These are phyloP conservation scores for Aleadryas rufinucha DNA, from an alignment of 2,113 vertebrate species.

Conservation along the genomic window DNA sequence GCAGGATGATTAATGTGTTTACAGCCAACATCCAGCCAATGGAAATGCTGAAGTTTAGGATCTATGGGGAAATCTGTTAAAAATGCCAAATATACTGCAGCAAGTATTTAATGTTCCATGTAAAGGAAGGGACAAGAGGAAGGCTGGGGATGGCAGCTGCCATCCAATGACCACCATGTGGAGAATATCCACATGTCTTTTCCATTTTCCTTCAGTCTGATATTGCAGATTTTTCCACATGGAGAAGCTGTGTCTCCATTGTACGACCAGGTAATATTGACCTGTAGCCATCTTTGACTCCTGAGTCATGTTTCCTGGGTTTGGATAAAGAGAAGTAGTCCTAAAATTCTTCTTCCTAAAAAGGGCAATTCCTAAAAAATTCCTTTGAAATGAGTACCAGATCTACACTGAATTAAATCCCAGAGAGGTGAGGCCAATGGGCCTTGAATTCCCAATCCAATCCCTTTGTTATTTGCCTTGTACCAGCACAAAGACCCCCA, in stretches of 20 bases:
- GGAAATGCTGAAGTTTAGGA: not conserved
- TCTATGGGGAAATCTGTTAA: not conserved
- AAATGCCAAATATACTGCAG: not conserved
- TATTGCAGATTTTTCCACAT: accelerated
- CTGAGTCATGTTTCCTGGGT: not conserved
- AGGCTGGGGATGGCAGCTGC: not conserved
- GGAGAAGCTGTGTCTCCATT: too few relatives aligned
- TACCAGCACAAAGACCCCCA: not conserved
- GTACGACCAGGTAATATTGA: accelerated
- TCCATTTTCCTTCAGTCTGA: not conserved
- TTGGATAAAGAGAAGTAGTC: not conserved
- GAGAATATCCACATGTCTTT: accelerated
- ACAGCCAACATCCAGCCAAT: constrained; percentile 23
- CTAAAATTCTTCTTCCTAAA: not conserved
- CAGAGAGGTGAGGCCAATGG: not conserved
- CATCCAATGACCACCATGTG: not conserved
- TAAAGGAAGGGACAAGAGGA: not conserved
- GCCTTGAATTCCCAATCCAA: not conserved
- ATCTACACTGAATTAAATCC: not conserved
- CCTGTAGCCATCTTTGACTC: accelerated
- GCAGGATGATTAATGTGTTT: constrained; percentile 62
- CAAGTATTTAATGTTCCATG: not conserved
- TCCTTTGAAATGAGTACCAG: not conserved
- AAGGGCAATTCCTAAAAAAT: not conserved
- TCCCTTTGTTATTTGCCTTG: not conserved